A percentile compares a stretch with the other conserved stretches of the same genome.
Conservation (phyloP, 2,113 vertebrate genomes). For the Tapirus terrestris region DNA sequence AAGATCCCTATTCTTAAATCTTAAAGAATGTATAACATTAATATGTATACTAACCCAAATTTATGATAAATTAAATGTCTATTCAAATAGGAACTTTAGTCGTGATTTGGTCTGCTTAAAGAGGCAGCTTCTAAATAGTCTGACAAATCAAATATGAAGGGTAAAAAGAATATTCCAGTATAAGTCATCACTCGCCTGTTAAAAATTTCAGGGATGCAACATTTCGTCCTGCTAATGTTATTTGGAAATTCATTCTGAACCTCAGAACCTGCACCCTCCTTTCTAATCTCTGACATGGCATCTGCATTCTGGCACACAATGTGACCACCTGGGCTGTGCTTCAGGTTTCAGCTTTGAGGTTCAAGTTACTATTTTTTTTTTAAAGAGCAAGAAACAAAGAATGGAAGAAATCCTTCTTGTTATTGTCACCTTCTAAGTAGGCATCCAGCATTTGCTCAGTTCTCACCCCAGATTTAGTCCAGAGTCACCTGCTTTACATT, state of each 20-base stretch:
- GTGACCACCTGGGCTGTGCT: constrained; percentile 72
- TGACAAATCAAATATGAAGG: not conserved
- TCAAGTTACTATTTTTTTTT: not conserved
- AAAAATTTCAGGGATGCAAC: not conserved
- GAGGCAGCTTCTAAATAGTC: not conserved
- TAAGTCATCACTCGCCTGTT: not conserved
- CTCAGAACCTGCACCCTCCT: constrained; percentile 34
- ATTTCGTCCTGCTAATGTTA: not conserved
- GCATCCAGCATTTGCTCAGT: constrained; percentile 19
- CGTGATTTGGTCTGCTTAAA: not conserved
- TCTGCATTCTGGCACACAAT: constrained; percentile 65
- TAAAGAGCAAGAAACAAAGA: not conserved
- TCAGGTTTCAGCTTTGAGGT: constrained; percentile 52
- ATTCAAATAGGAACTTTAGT: not conserved
- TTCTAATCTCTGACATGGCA: constrained; percentile 28
- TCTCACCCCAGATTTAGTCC: constrained; percentile 68
- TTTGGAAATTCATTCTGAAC: not conserved
- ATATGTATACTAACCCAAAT: not conserved
- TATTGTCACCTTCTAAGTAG: constrained; percentile 75
- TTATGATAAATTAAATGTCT: not conserved
- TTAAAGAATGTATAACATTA: not conserved
- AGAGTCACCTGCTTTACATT: constrained; percentile 81
- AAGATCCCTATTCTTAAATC: not conserved
- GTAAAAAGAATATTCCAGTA: not conserved
- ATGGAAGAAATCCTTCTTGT: not conserved